Evolutionary conservation across 2,888 invertebrate species (phyloP), one percentile per base, ranked within the genome.

Genomic region (Nebria salina): DNA sequence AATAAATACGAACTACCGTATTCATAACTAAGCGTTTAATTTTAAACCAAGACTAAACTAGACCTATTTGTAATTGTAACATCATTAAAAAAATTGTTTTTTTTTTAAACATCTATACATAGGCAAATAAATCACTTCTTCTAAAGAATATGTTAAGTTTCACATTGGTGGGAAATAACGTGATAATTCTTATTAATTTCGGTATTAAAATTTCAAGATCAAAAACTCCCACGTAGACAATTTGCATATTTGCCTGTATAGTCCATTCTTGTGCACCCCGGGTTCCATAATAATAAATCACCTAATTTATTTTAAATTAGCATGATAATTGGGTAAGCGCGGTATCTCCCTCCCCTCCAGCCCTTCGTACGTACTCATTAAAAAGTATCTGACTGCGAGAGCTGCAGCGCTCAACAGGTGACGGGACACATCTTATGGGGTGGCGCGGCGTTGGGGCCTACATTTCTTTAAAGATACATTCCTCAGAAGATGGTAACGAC

Each of bases 291-390:
- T 54, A 54, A 81, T 82, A 83, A 83, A 83, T 83, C 80, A 83
- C 83, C 82, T 82, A 83, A 83, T 83, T 83, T 83, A 83, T 81
- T 83, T 82, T 76, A 79, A 83, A 83, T 83, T 83, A 83, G 79
- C 83, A 83, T 83, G 79, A 82, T 83, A 83, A 83, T 83, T 83
- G 83, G 82, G 83, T 78, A 82, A 72, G 76, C 76, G 82, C 54
- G 82, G 83, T 83, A 82, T 54, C 54, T 54, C 54, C 8, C 54
- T 7, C 54, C 54, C 54, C 54, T 26, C 25, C 70, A 20, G 6
- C 15, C 70, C 11, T 34, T 70, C 26, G 54, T 54, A 0, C 1
- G 54, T 25, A n/a, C 75, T 75, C 75, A 75, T 75, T 75, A 75
- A 75, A 75, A 75, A 54, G 75, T 54, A 15, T 54, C 75, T 75